Percentiles rank a stretch among this genome's conserved stretches.
Evolutionary conservation across 2,888 invertebrate genomes (phyloP).

Genomic region (Crioceris asparagi): DNA sequence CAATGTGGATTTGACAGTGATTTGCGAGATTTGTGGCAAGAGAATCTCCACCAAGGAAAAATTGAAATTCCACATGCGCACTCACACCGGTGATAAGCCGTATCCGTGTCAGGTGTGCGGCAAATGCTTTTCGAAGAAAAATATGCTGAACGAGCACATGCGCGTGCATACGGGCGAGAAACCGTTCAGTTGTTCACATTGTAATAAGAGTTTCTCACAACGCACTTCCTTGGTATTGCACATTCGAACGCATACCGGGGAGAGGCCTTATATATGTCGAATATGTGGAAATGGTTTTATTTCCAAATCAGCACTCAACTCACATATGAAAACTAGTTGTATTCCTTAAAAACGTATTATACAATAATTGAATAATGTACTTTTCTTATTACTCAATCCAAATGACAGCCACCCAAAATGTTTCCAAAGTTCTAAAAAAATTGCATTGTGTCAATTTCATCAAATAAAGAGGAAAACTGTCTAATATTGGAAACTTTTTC

Average conservation of each 20-base stretch:
- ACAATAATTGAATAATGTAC: no score
- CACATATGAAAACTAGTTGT: slow-evolving; percentile 33
- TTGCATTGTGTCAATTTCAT: no score
- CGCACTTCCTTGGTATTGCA: slow-evolving; percentile 49
- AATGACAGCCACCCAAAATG: no score
- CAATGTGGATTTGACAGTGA: slow-evolving; percentile 39
- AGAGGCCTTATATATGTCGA: slow-evolving; percentile 45
- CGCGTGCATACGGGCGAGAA: slow-evolving; percentile 35
- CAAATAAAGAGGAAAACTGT: no score
- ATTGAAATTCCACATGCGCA: slow-evolving; percentile 32
- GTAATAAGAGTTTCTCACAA: slow-evolving; percentile 38
- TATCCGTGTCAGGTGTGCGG: slow-evolving; percentile 33
- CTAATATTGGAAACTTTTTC: no score
- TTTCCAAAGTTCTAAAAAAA: no score
- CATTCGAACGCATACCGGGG: slow-evolving; percentile 50
- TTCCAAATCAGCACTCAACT: slow-evolving; percentile 32
- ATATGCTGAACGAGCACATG: slow-evolving; percentile 34
- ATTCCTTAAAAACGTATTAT: no score
- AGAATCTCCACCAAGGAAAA: slow-evolving; percentile 33
- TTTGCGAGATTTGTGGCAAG: slow-evolving; percentile 35
- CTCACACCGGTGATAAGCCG: slow-evolving; percentile 41
- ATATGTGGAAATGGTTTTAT: slow-evolving; percentile 32
- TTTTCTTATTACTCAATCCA: no score
- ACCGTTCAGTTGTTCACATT: slow-evolving; percentile 30
- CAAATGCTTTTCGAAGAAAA: slow-evolving; percentile 41